Evolutionary conservation across 2,113 vertebrate genomes (phyloP).

Genomic region (Dolichotis patagonum): DNA sequence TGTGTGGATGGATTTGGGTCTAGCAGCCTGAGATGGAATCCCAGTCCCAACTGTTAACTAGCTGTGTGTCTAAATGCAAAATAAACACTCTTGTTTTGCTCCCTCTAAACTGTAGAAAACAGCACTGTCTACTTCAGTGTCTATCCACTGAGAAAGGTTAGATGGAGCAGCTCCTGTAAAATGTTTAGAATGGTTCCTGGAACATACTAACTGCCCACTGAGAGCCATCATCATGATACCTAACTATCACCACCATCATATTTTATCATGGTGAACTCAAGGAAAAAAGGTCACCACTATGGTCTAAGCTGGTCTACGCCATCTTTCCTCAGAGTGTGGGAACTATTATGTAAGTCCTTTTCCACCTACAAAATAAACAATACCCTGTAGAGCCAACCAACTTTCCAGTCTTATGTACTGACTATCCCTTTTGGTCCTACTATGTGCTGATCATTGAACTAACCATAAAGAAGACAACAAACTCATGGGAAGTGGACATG

Average conservation of each 20-base stretch:
- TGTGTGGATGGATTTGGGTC: background rate
- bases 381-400: background rate
- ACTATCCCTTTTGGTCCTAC: background rate
- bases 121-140: background rate
- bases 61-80: background rate
- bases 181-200: background rate
- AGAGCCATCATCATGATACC: background rate
- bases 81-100: background rate
- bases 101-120: background rate
- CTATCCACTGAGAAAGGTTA: background rate
- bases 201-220: background rate
- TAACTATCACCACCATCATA: background rate
- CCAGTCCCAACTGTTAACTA: background rate
- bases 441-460: background rate
- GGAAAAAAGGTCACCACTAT: background rate
- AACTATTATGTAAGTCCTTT: background rate
- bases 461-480: background rate
- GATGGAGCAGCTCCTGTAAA: background rate
- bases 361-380: background rate
- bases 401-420: background rate
- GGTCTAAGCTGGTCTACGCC: background rate
- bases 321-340: background rate
- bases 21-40: background rate
- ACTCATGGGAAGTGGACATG: background rate
- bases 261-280: background rate